Conservation (phyloP, 1,140 invertebrate species). For the Harpegnathos saltator region DNA sequence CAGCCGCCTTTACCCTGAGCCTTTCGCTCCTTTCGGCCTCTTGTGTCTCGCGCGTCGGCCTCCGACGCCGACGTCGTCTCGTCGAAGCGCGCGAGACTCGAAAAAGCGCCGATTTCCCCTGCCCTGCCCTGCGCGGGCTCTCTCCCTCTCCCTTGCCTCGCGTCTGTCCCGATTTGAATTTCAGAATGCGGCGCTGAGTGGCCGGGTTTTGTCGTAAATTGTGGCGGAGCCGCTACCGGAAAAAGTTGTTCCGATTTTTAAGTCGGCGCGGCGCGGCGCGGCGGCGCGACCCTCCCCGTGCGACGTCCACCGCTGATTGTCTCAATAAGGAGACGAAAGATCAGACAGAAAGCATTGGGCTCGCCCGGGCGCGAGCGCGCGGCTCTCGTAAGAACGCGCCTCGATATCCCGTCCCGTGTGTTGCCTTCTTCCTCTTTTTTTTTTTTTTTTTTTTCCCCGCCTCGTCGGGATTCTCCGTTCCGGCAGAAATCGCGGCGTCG, state of each 20-base stretch:
- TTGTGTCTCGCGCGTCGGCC: background rate
- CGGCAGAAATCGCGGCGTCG: background rate
- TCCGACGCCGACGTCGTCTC: constrained; percentile 19
- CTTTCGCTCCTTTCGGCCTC: constrained; percentile 49
- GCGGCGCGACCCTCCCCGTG: constrained; percentile 6
- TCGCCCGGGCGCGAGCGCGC: constrained; percentile 44
- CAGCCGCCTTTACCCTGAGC: background rate
- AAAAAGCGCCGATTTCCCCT: constrained; percentile 58
- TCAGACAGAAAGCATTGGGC: constrained; percentile 42
- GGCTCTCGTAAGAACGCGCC: constrained; percentile 23
- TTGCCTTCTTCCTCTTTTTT: background rate
- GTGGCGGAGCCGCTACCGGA: constrained; percentile 49
- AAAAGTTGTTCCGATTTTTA: constrained; percentile 72
- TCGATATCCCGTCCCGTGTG: constrained; percentile 15
- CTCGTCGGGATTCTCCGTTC: background rate
- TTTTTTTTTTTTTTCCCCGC: no score
- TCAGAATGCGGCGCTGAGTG: constrained; percentile 73
- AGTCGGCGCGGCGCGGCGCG: constrained; percentile 45
- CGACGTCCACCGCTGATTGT: constrained; percentile 43
- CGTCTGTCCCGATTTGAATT: constrained; percentile 69
- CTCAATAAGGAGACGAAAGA: constrained; percentile 70
- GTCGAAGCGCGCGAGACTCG: constrained; percentile 50
- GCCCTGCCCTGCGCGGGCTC: background rate
- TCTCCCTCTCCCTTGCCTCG: background rate
- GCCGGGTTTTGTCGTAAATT: constrained; percentile 72